Evolutionary conservation across 2,797 vertebrate genomes (phyloP).

Genomic region (Jordanella pulchra): DNA sequence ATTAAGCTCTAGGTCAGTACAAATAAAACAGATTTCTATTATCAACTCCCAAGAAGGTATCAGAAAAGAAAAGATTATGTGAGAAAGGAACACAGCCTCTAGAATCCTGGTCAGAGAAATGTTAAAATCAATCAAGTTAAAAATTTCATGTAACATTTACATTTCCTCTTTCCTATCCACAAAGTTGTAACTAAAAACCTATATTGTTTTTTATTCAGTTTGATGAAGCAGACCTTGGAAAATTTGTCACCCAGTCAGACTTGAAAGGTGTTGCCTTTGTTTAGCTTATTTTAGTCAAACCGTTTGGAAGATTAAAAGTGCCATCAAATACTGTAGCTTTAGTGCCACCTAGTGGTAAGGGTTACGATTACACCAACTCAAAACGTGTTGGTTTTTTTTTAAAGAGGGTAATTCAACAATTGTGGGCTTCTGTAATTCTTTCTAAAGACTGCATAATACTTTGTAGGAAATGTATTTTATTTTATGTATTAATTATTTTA

Average conservation of each 20-base stretch:
- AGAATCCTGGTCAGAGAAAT: no score
- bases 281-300: background rate
- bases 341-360: background rate
- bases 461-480: background rate
- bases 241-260: background rate
- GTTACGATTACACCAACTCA: background rate
- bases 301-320: background rate
- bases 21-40: no score
- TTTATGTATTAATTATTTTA: no score
- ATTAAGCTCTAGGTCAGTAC: no score
- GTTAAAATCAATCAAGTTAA: background rate
- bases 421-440: background rate
- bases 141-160: background rate
- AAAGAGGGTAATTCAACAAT: background rate
- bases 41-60: no score
- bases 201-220: background rate
- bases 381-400: background rate
- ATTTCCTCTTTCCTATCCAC: background rate
- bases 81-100: no score
- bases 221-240: background rate
- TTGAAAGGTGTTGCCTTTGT: background rate
- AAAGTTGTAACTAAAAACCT: background rate
- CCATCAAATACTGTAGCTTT: background rate
- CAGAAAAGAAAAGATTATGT: no score
- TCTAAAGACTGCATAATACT: background rate